These are phyloP conservation scores for Leucoptera coffeella DNA, from an alignment of 2,888 invertebrate genomes.

Conservation along the genomic window DNA sequence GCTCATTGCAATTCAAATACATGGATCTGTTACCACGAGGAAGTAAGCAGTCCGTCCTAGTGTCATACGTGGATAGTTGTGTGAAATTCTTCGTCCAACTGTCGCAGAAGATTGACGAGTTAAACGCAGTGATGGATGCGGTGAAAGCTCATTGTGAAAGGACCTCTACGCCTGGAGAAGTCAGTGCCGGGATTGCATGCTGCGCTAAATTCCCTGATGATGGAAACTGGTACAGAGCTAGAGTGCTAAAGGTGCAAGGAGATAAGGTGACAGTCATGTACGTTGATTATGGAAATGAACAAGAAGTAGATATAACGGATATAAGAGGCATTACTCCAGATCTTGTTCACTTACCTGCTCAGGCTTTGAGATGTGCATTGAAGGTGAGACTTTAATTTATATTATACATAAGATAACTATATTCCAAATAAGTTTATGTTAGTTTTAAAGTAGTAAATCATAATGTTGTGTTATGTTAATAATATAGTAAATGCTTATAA, in stretches of 20 bases:
- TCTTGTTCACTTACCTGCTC: constrained; percentile 60
- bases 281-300: constrained; percentile 94
- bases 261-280: constrained; percentile 68
- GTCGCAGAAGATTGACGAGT: constrained; percentile 50
- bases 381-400: constrained; percentile 36
- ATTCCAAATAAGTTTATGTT: no score
- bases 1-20: constrained; percentile 31
- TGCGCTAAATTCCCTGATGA: constrained; percentile 77
- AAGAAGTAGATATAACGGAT: constrained; percentile 57
- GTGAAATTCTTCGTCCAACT: constrained; percentile 70
- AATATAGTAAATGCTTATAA: no score
- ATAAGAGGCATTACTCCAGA: constrained; percentile 61
- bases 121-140: constrained; percentile 62
- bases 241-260: constrained; percentile 57
- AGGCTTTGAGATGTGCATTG: constrained; percentile 73
- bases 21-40: constrained; percentile 26
- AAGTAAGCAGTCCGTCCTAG: constrained; percentile 42
- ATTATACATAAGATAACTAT: no score
- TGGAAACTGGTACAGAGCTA: constrained; percentile 87
- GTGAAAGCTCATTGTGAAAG: constrained; percentile 56
- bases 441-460: no score
- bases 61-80: constrained; percentile 64
- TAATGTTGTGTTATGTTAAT: no score
- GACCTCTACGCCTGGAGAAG: constrained; percentile 30
- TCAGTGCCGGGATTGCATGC: constrained; percentile 60